Evolutionary conservation across 2,888 invertebrate genomes (phyloP), one percentile per base, ranked within the genome.

Genomic region (Plusia festucae): DNA sequence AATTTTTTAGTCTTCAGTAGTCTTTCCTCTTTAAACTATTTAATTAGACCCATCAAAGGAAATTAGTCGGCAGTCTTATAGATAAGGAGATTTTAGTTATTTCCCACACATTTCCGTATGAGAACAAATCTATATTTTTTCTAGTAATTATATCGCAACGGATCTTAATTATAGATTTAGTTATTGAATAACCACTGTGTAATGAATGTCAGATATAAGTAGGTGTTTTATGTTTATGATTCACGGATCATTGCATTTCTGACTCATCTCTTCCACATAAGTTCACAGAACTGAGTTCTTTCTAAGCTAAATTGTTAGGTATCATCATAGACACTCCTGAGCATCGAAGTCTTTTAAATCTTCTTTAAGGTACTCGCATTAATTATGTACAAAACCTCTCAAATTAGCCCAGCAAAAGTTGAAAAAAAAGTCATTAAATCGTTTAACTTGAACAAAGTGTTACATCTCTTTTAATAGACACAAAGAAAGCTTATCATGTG

Each of bases 51-150:
- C 34, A 13, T 34, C 34, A 13, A 34, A 15, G 34, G 2, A 34
- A 34, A 15, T 15, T 2, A 34, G 13, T 34, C 4, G 5, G 15
- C 5, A 34, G 13, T 51, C 1, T 30, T 54, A 56, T 60, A 53
- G 64, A 68, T 59, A 24, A 15, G 65, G 61, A 65, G 67, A 53
- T 69, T 52, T 49, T 61, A 66, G 53, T 62, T 51, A 53, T 68
- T 68, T 78, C 63, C 64, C 75, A 71, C 68, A 62, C 51, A 56
- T 34, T 46, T 44, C 59, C 18, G 27, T 27, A 9, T 53, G 20
- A 60, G 56, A 71, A 75, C 72, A 72, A 68, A 65, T 62, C 53
- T 32, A 34, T 60, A 22, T 58, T 65, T 71, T 62, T 76, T 71
- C 34, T 46, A 15, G 44, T 5, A 49, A 18, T n/a, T 30, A 9